Conservation (phyloP, 2,113 vertebrate species). For the Pluvianellus socialis region DNA sequence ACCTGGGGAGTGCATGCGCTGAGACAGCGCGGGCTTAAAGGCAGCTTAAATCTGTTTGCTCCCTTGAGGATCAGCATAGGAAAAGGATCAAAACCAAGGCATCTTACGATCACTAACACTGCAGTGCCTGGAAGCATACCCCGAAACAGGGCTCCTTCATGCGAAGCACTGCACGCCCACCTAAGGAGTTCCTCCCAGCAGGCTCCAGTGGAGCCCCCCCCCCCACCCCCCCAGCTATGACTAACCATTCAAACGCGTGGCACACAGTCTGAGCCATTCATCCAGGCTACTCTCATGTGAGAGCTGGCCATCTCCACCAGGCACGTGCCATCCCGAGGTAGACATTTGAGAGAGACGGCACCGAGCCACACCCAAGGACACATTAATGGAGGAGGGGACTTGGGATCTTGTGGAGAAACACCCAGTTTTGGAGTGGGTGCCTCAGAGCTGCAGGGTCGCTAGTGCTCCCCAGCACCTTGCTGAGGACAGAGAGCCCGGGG, state of each 20-base stretch:
- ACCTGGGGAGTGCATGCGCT: neutral
- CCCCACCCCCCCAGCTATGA: neutral
- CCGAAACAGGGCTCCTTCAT: neutral
- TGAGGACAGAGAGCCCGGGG: neutral
- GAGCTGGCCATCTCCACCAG: neutral
- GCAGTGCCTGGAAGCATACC: neutral
- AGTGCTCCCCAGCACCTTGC: neutral
- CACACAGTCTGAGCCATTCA: neutral
- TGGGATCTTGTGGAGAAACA: neutral
- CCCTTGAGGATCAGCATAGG: neutral
- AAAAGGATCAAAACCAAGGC: neutral
- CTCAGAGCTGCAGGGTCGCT: neutral
- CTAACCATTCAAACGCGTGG: neutral
- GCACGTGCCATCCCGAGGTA: neutral
- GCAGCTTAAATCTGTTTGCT: neutral
- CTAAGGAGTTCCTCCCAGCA: neutral
- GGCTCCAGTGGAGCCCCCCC: neutral
- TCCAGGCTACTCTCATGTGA: neutral
- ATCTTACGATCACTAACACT: neutral
- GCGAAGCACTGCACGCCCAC: neutral
- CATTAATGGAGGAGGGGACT: neutral
- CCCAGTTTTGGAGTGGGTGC: neutral
- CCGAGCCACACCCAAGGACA: neutral
- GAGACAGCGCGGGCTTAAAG: neutral
- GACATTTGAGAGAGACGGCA: neutral